Evolutionary conservation across 2,888 invertebrate genomes (phyloP), one percentile per base, ranked within the genome.

Genomic region (Pilophorus perplexus): DNA sequence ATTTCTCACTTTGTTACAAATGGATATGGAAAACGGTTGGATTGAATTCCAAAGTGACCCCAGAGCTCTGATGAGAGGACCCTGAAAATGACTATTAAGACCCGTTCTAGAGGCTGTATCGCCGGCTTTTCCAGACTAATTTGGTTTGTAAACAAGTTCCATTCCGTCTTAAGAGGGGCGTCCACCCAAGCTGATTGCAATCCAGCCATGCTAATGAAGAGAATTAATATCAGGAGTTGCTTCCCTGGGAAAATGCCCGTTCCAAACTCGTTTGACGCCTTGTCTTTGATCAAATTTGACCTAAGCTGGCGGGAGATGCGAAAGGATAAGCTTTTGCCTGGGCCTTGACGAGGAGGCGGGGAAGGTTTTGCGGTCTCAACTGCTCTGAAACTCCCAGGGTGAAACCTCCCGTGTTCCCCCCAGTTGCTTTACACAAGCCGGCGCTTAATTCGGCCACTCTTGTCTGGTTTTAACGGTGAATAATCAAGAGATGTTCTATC

Each of bases 281-380:
- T 46, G 48, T 62, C 62, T 62, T 62, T 46, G 62, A 46, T 62
- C 62, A 16, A 62, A 62, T 62, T 62, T 8, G 55, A 55, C 6
- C 38, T 28, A 52, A 52, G 52, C 52, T 52, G 27, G 1, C n/a
- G 25, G 25, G 14, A 28, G 52, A 52, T 33, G 28, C 14, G n/a
- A 14, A n/a, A 1, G 33, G 33, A 33, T 52, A 52, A 52, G 52
- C 52, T 52, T 28, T 28, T 14, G 10, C 14, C 6, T 8, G 33
- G 33, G 6, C 12, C 12, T 33, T 16, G 50, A 12, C 50, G 28
- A 28, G 27, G 18, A 28, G 28, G 50, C 28, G n/a, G 1, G 27
- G 52, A 18, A 1, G 52, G 25, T 52, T 48, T 52, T n/a, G 18
- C 27, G 52, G n/a, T 52, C 52, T 28, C 27, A 8, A 27, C 2